These are phyloP conservation scores for Aspidiotus destructor DNA, from an alignment of 2,888 invertebrate species.

Conservation along the genomic window DNA sequence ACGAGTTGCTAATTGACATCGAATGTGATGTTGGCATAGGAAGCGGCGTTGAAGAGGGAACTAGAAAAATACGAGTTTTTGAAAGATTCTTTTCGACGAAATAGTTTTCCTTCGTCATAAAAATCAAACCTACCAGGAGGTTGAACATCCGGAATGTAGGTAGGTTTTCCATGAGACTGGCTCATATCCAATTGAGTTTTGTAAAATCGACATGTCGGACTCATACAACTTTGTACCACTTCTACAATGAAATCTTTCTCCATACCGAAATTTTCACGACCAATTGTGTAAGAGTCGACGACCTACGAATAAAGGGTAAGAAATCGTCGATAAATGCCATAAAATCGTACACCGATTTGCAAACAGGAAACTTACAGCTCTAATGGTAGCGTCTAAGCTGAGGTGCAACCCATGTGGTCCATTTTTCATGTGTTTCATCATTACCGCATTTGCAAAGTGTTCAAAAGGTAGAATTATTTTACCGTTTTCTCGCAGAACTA, in stretches of 20 bases:
- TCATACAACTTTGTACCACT: conserved; percentile 79
- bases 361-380: conserved; percentile 53
- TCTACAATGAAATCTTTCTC: conserved; percentile 82
- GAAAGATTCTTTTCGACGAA: neutral
- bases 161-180: conserved; percentile 36
- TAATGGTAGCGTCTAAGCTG: conserved; percentile 70
- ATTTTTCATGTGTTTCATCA: conserved; percentile 75
- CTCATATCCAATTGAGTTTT: conserved; percentile 58
- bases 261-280: conserved; percentile 74
- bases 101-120: no score
- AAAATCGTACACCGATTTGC: no score
- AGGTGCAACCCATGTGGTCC: conserved; percentile 77
- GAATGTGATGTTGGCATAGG: conserved; percentile 5
- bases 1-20: neutral
- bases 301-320: conserved; percentile 44
- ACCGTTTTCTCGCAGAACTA: conserved; percentile 74
- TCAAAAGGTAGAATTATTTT: conserved; percentile 82
- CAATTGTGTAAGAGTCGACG: conserved; percentile 76
- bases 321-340: neutral
- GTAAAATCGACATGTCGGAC: conserved; percentile 76
- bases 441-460: conserved; percentile 82
- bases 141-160: conserved; percentile 37
- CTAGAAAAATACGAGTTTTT: neutral
- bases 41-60: conserved; percentile 14
- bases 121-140: conserved; percentile 36